Evolutionary conservation across 1,140 invertebrate species (phyloP).

Genomic region (Drosophila nannoptera): DNA sequence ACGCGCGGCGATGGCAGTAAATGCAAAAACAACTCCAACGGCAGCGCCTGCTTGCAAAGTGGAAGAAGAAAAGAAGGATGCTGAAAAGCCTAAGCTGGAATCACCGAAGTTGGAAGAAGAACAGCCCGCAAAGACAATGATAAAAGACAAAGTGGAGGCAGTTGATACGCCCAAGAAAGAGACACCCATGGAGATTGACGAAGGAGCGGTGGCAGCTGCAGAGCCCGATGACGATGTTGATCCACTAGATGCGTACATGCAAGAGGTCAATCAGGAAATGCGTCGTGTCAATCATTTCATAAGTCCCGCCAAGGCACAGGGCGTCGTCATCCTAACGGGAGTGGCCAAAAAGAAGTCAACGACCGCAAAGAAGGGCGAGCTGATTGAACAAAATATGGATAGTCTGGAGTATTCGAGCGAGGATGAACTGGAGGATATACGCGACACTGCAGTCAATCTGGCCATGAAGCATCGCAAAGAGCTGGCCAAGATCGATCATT

Average conservation of each 20-base stretch:
- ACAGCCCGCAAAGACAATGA: neutral
- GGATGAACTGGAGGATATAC: conserved; percentile 96
- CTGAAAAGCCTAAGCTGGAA: neutral
- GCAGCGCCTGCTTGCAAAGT: neutral
- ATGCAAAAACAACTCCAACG: neutral
- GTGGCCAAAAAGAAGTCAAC: conserved; percentile 90
- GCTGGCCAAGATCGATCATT: conserved; percentile 92
- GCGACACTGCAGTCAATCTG: conserved; percentile 92
- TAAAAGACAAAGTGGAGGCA: too few species aligned
- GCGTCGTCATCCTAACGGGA: conserved; percentile 91
- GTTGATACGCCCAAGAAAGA: neutral
- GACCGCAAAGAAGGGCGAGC: conserved; percentile 90
- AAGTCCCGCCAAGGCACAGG: conserved; percentile 48
- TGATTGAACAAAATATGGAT: conserved; percentile 98
- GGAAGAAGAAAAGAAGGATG: neutral
- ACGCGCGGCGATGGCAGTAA: conserved; percentile 2
- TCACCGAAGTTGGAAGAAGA: neutral
- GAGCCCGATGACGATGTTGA: conserved; percentile 89
- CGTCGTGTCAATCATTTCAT: conserved; percentile 91
- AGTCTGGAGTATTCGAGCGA: conserved; percentile 98
- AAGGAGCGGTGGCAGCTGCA: neutral
- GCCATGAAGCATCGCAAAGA: conserved; percentile 94
- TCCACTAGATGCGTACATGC: conserved; percentile 98
- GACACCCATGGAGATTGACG: conserved; percentile 3
- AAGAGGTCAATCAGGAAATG: conserved; percentile 89